phyloP scores from a whole-genome alignment of 2,797 vertebrate genomes.

The Helarctos malayanus region DNA sequence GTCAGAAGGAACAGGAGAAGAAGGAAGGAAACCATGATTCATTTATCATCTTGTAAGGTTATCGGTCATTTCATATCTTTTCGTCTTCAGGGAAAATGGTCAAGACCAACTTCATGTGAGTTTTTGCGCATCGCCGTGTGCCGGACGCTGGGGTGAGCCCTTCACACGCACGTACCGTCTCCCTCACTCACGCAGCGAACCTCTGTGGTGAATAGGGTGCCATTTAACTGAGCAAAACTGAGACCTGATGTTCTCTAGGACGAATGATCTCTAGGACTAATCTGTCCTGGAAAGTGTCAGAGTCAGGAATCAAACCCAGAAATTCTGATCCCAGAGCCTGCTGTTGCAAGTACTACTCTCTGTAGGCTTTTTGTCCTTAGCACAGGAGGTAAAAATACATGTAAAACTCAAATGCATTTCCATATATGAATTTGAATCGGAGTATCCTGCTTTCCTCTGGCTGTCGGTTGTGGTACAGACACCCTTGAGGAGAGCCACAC shows the following conservation, averaged over 20 bases:
- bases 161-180: background rate
- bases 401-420: background rate
- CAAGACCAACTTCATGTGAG: background rate
- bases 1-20: background rate
- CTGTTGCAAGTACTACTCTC: background rate
- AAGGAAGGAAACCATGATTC: background rate
- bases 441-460: background rate
- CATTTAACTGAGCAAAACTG: background rate
- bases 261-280: too few relatives aligned
- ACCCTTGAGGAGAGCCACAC: background rate
- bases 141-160: background rate
- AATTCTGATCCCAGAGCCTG: background rate
- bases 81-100: conserved; percentile 20
- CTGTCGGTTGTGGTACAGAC: background rate
- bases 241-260: background rate
- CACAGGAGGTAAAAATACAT: background rate
- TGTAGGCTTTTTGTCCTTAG: background rate
- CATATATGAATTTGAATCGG: background rate
- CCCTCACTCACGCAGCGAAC: background rate
- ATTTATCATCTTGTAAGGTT: background rate
- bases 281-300: background rate
- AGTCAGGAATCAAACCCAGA: background rate
- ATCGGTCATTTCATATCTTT: background rate
- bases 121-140: background rate
- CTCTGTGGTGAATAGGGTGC: background rate